These are phyloP conservation scores for Gopherus evgoodei DNA, from an alignment of 2,113 vertebrate species.

Conservation along the genomic window DNA sequence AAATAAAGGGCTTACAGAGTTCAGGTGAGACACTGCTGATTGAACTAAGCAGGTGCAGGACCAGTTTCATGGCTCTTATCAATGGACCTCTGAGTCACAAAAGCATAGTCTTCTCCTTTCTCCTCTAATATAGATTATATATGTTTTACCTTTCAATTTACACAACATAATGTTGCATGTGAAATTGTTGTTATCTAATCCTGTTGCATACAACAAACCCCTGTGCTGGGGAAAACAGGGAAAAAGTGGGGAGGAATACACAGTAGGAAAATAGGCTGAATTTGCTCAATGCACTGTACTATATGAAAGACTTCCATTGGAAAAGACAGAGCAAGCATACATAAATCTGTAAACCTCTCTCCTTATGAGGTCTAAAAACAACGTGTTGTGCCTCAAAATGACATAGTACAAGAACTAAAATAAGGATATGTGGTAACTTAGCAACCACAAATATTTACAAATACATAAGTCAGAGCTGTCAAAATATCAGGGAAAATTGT, in stretches of 20 bases:
- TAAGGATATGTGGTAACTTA: constrained; percentile 67
- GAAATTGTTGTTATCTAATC: neutral
- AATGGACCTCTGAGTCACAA: accelerated
- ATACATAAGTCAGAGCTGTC: constrained; percentile 46
- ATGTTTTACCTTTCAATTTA: neutral
- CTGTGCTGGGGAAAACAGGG: constrained; percentile 13
- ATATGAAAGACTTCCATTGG: constrained; percentile 17
- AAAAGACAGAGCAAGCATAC: constrained; percentile 40
- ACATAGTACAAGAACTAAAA: constrained; percentile 58
- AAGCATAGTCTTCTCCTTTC: neutral
- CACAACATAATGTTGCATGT: neutral
- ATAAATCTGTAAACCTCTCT: constrained; percentile 44
- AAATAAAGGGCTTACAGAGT: neutral
- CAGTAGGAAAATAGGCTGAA: neutral
- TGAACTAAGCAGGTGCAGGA: neutral
- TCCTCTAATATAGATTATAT: neutral
- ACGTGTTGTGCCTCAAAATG: constrained; percentile 66
- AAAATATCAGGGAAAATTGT: constrained; percentile 71
- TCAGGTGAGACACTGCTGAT: neutral
- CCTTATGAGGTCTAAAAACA: constrained; percentile 39
- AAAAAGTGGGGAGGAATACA: constrained; percentile 5
- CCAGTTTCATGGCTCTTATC: neutral
- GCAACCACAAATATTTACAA: constrained; percentile 76
- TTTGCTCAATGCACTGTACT: neutral
- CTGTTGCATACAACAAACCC: constrained; percentile 6